Conservation (phyloP, 2,113 vertebrate genomes). For the Epinephelus lanceolatus region DNA sequence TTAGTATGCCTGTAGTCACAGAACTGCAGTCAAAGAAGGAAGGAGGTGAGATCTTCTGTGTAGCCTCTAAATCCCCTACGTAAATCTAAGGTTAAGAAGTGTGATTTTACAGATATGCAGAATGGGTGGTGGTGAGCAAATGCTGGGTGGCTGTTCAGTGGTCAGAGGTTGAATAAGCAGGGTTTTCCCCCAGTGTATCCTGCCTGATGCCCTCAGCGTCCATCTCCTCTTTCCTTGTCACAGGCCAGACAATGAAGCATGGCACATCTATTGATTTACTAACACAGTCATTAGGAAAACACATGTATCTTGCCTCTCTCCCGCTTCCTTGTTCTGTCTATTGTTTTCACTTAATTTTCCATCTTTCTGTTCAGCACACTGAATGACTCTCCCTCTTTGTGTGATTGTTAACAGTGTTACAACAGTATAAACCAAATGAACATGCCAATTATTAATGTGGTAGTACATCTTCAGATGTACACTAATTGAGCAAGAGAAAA, state of each 20-base stretch:
- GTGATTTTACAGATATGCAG: neutral
- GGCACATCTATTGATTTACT: constrained; percentile 69
- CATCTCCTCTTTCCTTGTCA: neutral
- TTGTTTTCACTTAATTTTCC: constrained; percentile 1
- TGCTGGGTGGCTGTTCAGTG: neutral
- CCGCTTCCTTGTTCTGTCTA: neutral
- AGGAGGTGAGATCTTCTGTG: neutral
- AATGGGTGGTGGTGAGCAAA: neutral
- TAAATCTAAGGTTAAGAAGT: neutral
- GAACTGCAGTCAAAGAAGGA: neutral
- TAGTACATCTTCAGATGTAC: too few species aligned
- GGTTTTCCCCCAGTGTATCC: neutral
- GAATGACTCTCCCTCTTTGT: neutral
- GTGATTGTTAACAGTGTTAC: neutral
- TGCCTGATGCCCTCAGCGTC: constrained; percentile 1
- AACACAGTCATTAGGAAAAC: constrained; percentile 70
- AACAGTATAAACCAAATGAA: neutral
- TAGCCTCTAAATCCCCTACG: neutral
- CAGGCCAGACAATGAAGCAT: constrained; percentile 62
- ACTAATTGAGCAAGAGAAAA: neutral
- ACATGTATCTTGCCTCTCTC: constrained; percentile 14
- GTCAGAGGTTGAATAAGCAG: neutral
- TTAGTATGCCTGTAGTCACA: too few species aligned
- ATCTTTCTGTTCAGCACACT: neutral
- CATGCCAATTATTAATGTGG: neutral